Base-by-base conservation (phyloP, 2,888 invertebrate genomes). In the Himalopsyche anomala region DNA sequence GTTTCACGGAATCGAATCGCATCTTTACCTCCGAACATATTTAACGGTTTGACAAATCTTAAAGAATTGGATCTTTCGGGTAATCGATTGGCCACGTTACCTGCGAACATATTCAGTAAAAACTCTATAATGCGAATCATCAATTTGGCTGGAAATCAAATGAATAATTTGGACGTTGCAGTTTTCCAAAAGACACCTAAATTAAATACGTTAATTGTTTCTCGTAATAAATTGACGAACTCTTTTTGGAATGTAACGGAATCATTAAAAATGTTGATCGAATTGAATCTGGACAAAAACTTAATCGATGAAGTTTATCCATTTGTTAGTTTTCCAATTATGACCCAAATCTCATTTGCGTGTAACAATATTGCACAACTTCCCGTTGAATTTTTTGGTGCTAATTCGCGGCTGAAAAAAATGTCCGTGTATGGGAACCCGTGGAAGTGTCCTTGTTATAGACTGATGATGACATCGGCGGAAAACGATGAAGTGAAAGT, bases 391-490 rank as follows among this genome's bases (percentile, higher is more conserved):
- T 74, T 74, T 74, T 74, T 74, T 19, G 36, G 36, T 74, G 12
- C 12, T 36, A 74, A 74, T 74, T 12, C 74, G 0, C 12, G 11
- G 19, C 74, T 74, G 38, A 74, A 74, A 15, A 74, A 38, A 38
- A 5, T 74, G 28, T 12, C 38, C 12, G 36, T 36, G 1, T 74
- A 74, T 36, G 74, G 74, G 15, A 74, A 74, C 36, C 74, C 74
- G 36, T 74, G 74, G 74, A 74, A 74, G 74, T 74, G 74, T 74
- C 74, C 74, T 5, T 74, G 74, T 5, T 74, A 74, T 74, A 28
- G 74, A 3, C n/a, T 74, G 74, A 74, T 74, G 74, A 3, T 38
- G 28, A 74, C 38, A 9, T 74, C 38, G 11, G 74, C 74, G 11
- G 74, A 74, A 74, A 38, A 74, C 12, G 15, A 74, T 15, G 74